Evolutionary conservation across 2,888 invertebrate genomes (phyloP), one percentile per base, ranked within the genome.

Genomic region (Drosophila monieri): DNA sequence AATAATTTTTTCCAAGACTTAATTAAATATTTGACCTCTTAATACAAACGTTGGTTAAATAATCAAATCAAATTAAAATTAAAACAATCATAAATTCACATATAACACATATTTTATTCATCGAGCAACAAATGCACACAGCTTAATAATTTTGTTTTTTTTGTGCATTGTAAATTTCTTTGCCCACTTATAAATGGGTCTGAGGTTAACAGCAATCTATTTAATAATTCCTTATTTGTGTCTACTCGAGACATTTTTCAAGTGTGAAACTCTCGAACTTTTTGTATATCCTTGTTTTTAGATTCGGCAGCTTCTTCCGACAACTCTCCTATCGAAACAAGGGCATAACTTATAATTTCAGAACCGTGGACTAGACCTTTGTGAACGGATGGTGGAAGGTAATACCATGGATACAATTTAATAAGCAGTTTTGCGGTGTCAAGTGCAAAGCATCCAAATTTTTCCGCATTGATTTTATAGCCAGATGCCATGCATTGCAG

Each of bases 201-300:
- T 32, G 32, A 48, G 48, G 18, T 48, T 48, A 32, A 48, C 1
- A 48, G 48, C 32, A 21, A 48, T 12, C 48, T 48, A 10, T 48
- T 32, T 12, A 18, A 48, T 15, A 48, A 48, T 32, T 27, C 48
- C 25, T 3, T 48, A 18, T 48, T 48, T 48, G 23, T 49, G 6
- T 21, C n/a, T 23, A 25, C 12, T 23, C 44, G 23, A 23, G 25
- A 44, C n/a, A 44, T 25, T 44, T 35, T 10, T 18, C 23, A 35
- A 18, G 49, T 49, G 21, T 49, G 35, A 14, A 12, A 32, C 49
- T 35, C 10, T 35, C 49, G 18, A n/a, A 6, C 25, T 44, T 6
- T 49, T 35, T 21, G 12, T 15, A 21, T 49, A 18, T 49, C 35
- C 18, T 49, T 49, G 32, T 49, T 21, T 49, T 35, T 23, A 18